phyloP scores from a whole-genome alignment of 1,140 invertebrate species.

The Neodiprion virginianus region DNA sequence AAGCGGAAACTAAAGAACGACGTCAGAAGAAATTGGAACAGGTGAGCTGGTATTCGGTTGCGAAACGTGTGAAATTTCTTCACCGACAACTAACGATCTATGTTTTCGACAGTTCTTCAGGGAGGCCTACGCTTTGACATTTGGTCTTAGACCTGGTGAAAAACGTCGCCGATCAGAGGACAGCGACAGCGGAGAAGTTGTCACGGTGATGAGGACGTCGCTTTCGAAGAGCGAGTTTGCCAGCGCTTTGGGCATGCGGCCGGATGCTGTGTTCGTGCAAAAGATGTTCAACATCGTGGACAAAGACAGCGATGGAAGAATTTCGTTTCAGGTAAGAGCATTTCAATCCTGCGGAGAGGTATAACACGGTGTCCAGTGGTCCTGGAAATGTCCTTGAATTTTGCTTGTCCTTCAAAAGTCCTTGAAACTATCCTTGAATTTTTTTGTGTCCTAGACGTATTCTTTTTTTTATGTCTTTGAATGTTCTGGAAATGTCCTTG shows the following conservation, averaged over 20 bases:
- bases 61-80: neutral
- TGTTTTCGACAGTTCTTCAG: slow-evolving; percentile 86
- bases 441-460: too few relatives aligned
- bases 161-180: slow-evolving; percentile 73
- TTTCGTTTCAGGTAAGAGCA: slow-evolving; percentile 84
- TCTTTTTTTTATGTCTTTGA: too few relatives aligned
- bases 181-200: slow-evolving; percentile 81
- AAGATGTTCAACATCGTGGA: slow-evolving; percentile 99
- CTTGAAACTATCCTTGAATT: too few relatives aligned
- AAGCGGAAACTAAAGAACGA: slow-evolving; percentile 95
- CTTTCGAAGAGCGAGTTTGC: slow-evolving; percentile 96
- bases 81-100: neutral
- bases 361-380: neutral
- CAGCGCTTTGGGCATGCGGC: slow-evolving; percentile 94
- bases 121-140: slow-evolving; percentile 95
- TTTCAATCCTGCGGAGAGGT: neutral
- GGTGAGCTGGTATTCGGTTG: slow-evolving; percentile 30
- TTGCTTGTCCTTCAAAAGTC: too few relatives aligned
- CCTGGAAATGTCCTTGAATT: too few relatives aligned
- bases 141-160: slow-evolving; percentile 81
- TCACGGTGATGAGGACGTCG: slow-evolving; percentile 92
- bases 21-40: slow-evolving; percentile 91
- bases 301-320: slow-evolving; percentile 93
- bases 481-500: too few relatives aligned
- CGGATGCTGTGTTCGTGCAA: slow-evolving; percentile 95